phyloP scores from a whole-genome alignment of 2,113 vertebrate species.

The Triplophysa rosa region DNA sequence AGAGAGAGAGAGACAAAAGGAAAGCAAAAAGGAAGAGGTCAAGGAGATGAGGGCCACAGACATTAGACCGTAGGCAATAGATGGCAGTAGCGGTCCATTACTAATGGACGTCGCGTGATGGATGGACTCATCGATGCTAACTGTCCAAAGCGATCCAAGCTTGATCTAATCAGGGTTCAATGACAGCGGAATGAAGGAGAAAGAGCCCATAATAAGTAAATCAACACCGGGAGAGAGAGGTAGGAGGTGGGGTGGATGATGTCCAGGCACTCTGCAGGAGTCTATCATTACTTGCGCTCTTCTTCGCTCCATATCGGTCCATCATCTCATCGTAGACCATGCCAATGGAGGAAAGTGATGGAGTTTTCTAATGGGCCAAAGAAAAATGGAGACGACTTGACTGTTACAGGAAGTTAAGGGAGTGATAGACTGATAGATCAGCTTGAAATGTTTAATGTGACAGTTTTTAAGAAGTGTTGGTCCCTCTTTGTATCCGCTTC shows the following conservation, averaged over 20 bases:
- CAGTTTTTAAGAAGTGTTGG: not conserved
- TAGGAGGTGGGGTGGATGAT: conserved; percentile 50
- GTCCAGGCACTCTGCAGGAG: conserved; percentile 62
- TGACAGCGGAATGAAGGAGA: conserved; percentile 71
- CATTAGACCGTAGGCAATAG: conserved; percentile 46
- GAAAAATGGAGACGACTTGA: not conserved
- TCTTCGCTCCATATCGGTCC: conserved; percentile 64
- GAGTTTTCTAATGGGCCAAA: conserved; percentile 58
- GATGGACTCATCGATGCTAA: conserved; percentile 67
- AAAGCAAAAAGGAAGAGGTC: conserved; percentile 34
- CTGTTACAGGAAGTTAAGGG: not conserved
- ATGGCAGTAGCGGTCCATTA: conserved; percentile 51
- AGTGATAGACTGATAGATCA: not conserved
- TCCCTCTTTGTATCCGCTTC: not conserved
- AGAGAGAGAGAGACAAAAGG: not conserved
- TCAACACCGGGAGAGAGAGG: conserved; percentile 50
- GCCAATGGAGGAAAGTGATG: conserved; percentile 41
- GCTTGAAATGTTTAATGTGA: not conserved
- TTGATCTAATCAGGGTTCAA: conserved; percentile 72
- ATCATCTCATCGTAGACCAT: conserved; percentile 46
- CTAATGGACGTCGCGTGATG: conserved; percentile 54
- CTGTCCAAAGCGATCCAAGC: conserved; percentile 67
- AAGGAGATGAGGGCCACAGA: conserved; percentile 34
- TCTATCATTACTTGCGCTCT: conserved; percentile 59
- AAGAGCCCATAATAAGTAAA: conserved; percentile 74